phyloP scores from a whole-genome alignment of 2,888 invertebrate species.

The Diarsia dahlii region DNA sequence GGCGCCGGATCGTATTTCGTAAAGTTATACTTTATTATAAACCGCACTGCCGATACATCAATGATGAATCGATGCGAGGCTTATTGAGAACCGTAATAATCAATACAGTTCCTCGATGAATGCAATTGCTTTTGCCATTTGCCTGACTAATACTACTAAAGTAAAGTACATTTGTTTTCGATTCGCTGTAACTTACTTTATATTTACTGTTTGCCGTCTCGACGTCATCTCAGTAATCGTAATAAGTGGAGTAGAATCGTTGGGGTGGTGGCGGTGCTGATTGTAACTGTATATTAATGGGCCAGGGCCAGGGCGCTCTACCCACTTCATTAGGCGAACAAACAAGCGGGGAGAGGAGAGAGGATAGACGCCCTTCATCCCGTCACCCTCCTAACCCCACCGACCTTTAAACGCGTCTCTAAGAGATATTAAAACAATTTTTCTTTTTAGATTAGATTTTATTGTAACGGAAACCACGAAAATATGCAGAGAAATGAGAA shows the following conservation, averaged over 20 bases:
- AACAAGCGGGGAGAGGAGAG: slow-evolving; percentile 82
- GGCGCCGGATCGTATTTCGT: slow-evolving; percentile 80
- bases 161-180: slow-evolving; percentile 36
- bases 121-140: slow-evolving; percentile 45
- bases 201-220: slow-evolving; percentile 56
- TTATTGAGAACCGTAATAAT: slow-evolving; percentile 57
- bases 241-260: slow-evolving; percentile 69
- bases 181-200: slow-evolving; percentile 43
- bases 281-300: slow-evolving; percentile 85
- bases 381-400: slow-evolving; percentile 81
- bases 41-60: slow-evolving; percentile 72
- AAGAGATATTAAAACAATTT: slow-evolving; percentile 71
- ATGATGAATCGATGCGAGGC: slow-evolving; percentile 56
- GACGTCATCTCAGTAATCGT: slow-evolving; percentile 63
- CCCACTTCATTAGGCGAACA: slow-evolving; percentile 88
- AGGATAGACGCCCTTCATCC: slow-evolving; percentile 80
- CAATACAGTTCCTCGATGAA: slow-evolving; percentile 45
- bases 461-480: slow-evolving; percentile 69
- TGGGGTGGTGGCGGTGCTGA: slow-evolving; percentile 71
- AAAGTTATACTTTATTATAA: slow-evolving; percentile 66
- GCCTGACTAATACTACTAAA: slow-evolving; percentile 37
- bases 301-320: slow-evolving; percentile 77
- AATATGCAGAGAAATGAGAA: slow-evolving; percentile 68
- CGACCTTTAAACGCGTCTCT: slow-evolving; percentile 65
- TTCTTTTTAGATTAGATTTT: slow-evolving; percentile 68